Conservation (phyloP, 2,797 vertebrate genomes). For the Monodelphis domestica region DNA sequence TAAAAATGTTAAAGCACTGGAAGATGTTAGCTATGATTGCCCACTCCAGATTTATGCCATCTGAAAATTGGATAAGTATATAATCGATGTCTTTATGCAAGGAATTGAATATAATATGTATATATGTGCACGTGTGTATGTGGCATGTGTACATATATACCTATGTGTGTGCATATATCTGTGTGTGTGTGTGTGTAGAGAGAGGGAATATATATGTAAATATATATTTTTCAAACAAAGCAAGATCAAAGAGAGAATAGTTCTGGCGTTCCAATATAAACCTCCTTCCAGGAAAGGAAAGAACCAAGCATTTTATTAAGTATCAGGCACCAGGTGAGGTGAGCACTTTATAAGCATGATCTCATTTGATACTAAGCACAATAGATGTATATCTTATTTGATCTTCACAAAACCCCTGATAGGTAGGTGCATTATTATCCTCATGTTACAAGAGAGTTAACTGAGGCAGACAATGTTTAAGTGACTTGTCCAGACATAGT, state of each 20-base stretch:
- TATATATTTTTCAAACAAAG: neutral
- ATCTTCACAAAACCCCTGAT: neutral
- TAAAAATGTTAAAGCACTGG: neutral
- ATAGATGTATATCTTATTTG: neutral
- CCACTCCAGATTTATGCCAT: neutral
- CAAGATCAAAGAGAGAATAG: neutral
- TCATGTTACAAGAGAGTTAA: neutral
- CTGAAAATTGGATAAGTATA: neutral
- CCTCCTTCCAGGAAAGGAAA: neutral
- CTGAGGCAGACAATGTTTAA: neutral
- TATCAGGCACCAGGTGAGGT: too few relatives aligned
- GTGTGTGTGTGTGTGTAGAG: neutral
- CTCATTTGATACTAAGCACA: neutral
- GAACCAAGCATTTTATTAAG: neutral
- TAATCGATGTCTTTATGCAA: neutral
- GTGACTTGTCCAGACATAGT: neutral
- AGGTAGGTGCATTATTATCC: neutral
- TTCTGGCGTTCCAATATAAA: neutral
- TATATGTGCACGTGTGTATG: too few relatives aligned
- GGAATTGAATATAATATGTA: too few relatives aligned
- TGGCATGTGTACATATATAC: too few relatives aligned
- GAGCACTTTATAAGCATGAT: neutral
- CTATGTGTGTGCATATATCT: too few relatives aligned
- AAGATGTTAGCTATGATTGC: neutral
- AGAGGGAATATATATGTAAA: neutral